These are phyloP conservation scores for Cuculus canorus DNA, from an alignment of 2,797 vertebrate species.

Conservation along the genomic window DNA sequence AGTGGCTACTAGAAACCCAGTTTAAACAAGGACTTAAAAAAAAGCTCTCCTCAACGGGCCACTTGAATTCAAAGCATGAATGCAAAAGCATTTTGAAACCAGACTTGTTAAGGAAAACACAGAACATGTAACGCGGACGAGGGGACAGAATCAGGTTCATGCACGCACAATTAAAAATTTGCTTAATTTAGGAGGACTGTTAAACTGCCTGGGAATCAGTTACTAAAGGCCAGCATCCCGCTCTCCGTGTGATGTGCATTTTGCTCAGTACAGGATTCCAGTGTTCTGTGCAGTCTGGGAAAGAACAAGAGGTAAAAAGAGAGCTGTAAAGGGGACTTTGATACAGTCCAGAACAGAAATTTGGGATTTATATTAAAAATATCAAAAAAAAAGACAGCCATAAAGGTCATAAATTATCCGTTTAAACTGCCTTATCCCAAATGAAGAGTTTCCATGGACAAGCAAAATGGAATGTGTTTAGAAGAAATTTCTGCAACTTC, in stretches of 20 bases:
- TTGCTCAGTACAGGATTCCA: neutral
- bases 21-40: neutral
- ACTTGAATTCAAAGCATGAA: neutral
- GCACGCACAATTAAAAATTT: neutral
- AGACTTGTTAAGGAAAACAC: neutral
- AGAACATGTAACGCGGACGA: neutral
- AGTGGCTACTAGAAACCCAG: neutral
- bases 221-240: neutral
- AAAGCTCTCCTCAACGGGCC: neutral
- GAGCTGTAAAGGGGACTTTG: neutral
- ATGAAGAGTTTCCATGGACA: neutral
- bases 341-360: neutral
- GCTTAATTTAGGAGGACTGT: neutral
- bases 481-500: neutral
- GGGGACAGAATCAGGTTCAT: neutral
- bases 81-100: neutral
- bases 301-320: neutral
- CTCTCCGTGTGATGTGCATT: rapidly evolving
- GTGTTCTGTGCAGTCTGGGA: neutral
- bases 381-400: neutral
- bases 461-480: neutral
- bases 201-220: neutral
- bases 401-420: neutral
- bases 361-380: neutral
- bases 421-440: neutral